These are phyloP conservation scores for Sigmodon hispidus DNA, from an alignment of 2,113 vertebrate genomes.

Conservation along the genomic window DNA sequence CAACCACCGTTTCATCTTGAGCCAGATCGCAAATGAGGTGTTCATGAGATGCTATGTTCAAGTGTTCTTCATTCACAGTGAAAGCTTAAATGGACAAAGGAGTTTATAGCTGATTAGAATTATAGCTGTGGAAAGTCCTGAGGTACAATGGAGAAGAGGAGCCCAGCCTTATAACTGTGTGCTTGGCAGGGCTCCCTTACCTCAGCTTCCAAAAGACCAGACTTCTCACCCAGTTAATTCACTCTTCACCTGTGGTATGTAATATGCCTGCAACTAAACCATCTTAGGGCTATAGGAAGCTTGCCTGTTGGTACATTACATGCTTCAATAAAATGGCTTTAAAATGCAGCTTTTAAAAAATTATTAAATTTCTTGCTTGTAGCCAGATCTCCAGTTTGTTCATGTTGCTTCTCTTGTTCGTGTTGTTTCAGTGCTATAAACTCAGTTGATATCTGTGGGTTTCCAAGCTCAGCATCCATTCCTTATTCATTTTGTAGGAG, in stretches of 20 bases:
- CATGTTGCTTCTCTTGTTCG: background rate
- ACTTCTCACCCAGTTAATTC: background rate
- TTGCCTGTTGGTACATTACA: background rate
- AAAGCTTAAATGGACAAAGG: conserved; percentile 39
- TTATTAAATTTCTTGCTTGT: background rate
- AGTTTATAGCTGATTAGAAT: background rate
- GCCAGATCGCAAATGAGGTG: conserved; percentile 56
- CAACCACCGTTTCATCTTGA: conserved; percentile 46
- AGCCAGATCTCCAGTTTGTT: background rate
- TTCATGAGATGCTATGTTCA: conserved; percentile 59
- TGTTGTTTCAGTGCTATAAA: background rate
- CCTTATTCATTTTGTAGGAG: background rate
- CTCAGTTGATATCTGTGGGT: background rate
- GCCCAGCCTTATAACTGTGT: too few relatives aligned
- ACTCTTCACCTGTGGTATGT: background rate
- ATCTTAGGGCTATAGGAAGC: background rate
- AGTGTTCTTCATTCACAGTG: conserved; percentile 18
- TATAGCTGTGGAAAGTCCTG: background rate
- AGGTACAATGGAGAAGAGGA: background rate
- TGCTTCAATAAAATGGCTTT: background rate
- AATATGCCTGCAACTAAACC: background rate
- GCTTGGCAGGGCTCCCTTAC: background rate
- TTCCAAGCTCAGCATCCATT: background rate
- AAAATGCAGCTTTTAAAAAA: background rate
- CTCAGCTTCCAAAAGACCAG: background rate